phyloP scores from a whole-genome alignment of 2,113 vertebrate genomes.

The Dendrocopos noguchii region DNA sequence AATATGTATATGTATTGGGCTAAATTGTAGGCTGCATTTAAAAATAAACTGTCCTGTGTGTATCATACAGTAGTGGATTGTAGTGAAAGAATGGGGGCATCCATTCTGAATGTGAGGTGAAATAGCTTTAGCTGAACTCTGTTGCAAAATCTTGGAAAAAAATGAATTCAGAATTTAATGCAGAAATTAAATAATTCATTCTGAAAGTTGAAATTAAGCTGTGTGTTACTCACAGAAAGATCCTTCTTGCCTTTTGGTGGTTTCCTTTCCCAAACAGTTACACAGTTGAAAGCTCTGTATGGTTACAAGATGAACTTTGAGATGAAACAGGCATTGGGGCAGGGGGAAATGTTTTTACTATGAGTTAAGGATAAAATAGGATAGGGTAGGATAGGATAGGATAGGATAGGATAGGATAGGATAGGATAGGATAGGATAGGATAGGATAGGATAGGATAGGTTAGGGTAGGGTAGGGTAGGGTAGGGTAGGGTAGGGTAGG shows the following conservation, averaged over 20 bases:
- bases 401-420: too few species aligned
- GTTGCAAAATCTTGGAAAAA: neutral
- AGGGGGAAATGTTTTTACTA: neutral
- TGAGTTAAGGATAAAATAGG: neutral
- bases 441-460: too few species aligned
- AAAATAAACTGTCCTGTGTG: constrained; percentile 62
- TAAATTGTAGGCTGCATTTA: constrained; percentile 67
- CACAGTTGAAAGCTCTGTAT: neutral
- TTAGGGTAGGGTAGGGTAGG: too few species aligned
- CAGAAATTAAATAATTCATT: neutral
- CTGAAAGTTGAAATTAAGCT: neutral
- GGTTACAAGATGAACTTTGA: neutral
- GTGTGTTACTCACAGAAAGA: neutral
- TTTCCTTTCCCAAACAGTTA: neutral
- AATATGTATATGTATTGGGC: constrained; percentile 70
- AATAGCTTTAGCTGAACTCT: neutral
- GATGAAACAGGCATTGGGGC: neutral
- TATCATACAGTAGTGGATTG: neutral
- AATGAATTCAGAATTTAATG: neutral
- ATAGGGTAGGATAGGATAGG: too few species aligned
- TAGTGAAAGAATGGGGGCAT: neutral
- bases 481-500: too few species aligned
- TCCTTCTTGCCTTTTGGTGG: neutral
- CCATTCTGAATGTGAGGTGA: neutral
- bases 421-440: too few species aligned